Percentiles rank a stretch among this genome's conserved stretches.
phyloP scores from a whole-genome alignment of 2,113 vertebrate genomes.

The Panthera leo region DNA sequence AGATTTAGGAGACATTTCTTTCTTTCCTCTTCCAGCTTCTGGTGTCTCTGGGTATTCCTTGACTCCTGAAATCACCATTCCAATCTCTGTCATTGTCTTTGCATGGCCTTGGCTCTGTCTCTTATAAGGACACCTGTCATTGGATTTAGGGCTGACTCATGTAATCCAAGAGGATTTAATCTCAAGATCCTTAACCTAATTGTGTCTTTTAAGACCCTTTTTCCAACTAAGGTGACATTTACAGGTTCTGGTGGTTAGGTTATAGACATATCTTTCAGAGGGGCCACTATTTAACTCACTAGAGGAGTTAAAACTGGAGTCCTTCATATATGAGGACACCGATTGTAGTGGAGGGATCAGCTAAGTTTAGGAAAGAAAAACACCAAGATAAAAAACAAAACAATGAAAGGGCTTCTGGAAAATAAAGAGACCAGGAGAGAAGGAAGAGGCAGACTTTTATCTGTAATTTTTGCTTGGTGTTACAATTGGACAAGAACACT shows the following conservation, averaged over 20 bases:
- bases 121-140: background rate
- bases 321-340: background rate
- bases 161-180: background rate
- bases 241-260: background rate
- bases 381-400: background rate
- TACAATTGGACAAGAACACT: background rate
- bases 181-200: background rate
- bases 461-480: background rate
- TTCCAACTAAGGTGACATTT: background rate
- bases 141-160: background rate
- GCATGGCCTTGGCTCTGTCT: background rate
- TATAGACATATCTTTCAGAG: background rate
- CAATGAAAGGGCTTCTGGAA: background rate
- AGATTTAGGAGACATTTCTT: background rate
- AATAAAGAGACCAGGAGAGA: background rate
- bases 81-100: background rate
- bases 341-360: background rate
- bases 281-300: background rate
- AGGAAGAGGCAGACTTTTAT: background rate
- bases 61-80: accelerated
- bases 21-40: background rate
- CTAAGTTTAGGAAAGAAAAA: background rate
- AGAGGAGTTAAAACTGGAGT: background rate
- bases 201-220: background rate
- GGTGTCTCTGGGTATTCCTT: background rate